Percentiles rank a stretch among this genome's conserved stretches.
phyloP scores from a whole-genome alignment of 1,140 invertebrate species.

The Sycobia sp. region DNA sequence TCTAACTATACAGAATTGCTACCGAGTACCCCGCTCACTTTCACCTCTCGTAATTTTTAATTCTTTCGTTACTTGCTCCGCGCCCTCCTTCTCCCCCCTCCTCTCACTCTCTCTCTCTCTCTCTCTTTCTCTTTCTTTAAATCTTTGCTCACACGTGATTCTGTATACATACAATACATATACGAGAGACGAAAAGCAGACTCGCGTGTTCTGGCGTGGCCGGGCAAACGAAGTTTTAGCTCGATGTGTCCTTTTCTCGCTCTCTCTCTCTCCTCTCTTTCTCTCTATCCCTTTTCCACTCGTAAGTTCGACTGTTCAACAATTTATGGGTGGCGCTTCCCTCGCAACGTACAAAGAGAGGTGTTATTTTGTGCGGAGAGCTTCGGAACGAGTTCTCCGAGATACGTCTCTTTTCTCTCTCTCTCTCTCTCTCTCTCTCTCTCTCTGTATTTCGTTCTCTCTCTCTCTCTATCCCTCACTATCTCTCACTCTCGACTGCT shows the following conservation, averaged over 20 bases:
- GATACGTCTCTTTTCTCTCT: slow-evolving; percentile 16
- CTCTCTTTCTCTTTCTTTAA: background rate
- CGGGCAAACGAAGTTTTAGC: slow-evolving; percentile 31
- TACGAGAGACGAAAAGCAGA: no score
- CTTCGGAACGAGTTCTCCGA: slow-evolving; percentile 36
- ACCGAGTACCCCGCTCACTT: no score
- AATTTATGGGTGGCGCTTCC: slow-evolving; percentile 62
- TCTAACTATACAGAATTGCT: no score
- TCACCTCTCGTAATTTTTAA: no score
- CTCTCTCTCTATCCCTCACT: no score
- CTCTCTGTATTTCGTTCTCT: no score
- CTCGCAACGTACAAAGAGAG: slow-evolving; percentile 43
- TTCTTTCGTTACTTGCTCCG: background rate
- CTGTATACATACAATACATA: slow-evolving; percentile 12
- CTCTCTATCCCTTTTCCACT: slow-evolving; percentile 40
- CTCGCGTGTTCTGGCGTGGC: slow-evolving; percentile 50
- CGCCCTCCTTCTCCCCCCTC: background rate
- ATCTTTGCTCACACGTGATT: no score
- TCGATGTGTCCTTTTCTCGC: background rate
- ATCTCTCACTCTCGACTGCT: slow-evolving; percentile 12
- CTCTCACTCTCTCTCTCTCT: background rate
- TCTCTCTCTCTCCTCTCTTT: slow-evolving; percentile 6
- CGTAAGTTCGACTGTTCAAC: no score
- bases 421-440: slow-evolving; percentile 7
- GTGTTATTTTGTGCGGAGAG: slow-evolving; percentile 45